Evolutionary conservation across 2,797 vertebrate genomes (phyloP).

Genomic region (Alectoris magna): DNA sequence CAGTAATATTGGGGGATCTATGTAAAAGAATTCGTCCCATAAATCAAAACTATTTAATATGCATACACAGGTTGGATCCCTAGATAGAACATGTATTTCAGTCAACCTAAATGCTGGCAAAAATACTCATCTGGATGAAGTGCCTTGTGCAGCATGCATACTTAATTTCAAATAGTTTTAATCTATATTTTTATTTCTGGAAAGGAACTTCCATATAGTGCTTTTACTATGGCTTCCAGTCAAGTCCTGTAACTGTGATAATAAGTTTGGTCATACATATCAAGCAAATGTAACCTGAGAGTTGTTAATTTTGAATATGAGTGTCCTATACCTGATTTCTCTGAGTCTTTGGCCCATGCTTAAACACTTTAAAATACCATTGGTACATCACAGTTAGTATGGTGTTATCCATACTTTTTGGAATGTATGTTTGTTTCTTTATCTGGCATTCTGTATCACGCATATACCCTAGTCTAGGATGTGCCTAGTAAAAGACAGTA

Average conservation of each 20-base stretch:
- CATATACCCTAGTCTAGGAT: background rate
- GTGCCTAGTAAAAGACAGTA: background rate
- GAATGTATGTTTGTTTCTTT: background rate
- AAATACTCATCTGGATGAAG: background rate
- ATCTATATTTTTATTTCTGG: background rate
- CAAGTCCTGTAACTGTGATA: background rate
- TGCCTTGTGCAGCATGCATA: background rate
- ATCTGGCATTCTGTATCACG: background rate
- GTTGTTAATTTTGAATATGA: background rate
- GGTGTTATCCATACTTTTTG: background rate
- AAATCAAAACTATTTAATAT: background rate
- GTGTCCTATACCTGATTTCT: background rate
- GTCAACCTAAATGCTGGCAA: background rate
- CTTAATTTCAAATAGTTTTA: slow-evolving; percentile 2
- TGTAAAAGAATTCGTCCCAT: background rate
- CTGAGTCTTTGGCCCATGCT: background rate
- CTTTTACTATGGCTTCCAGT: background rate
- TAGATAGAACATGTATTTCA: background rate
- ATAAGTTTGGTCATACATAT: background rate
- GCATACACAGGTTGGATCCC: background rate
- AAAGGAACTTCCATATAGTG: background rate
- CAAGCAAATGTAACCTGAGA: background rate
- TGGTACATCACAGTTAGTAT: background rate
- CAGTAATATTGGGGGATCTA: background rate
- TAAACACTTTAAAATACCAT: background rate